Evolutionary conservation across 2,797 vertebrate genomes (phyloP), one percentile per base, ranked within the genome.

Genomic region (Anisognathus igniventris): DNA sequence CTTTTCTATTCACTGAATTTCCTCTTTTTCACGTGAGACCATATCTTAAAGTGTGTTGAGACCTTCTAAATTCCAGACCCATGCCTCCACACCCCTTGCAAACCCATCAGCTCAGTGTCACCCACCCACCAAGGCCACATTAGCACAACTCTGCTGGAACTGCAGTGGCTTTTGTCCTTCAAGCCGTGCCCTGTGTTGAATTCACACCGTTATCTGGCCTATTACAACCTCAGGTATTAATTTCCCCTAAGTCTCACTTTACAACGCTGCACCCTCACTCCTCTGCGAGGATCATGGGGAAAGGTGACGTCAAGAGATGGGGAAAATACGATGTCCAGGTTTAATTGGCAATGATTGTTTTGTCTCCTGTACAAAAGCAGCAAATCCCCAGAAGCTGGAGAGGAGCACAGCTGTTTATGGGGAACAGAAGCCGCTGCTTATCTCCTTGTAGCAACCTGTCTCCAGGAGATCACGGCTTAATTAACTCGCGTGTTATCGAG

Each of bases 381-480:
- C 95, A 92, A 95, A 93, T 97, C 96, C 97, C 96, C 87, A 80
- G 96, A 97, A 97, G 94, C 95, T 94, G 96, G 95, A 93, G 94
- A 81, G 94, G 95, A 94, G 79, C 87, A 91, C 91, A 91, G 96
- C 96, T 97, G 96, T 97, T 98, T 97, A 90, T 83, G 84, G 82
- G 1, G 86, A 71, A 85, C 84, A 94, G 96, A 96, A 95, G 89
- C 88, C 11, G 67, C 84, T 57, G 95, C 97, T 98, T 97, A 97
- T 98, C 97, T 97, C 94, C 92, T 96, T 89, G 95, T 96, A 97
- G 93, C 97, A 98, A 97, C 96, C 95, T 97, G 97, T 94, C 95
- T 97, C 90, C 90, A 64, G 86, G 97, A 97, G 97, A 98, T 98
- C 97, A 95, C 94, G 94, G 97, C 97, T 98, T 98, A 98, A 98